Evolutionary conservation across 2,888 invertebrate species (phyloP).

Genomic region (Lobophora halterata): DNA sequence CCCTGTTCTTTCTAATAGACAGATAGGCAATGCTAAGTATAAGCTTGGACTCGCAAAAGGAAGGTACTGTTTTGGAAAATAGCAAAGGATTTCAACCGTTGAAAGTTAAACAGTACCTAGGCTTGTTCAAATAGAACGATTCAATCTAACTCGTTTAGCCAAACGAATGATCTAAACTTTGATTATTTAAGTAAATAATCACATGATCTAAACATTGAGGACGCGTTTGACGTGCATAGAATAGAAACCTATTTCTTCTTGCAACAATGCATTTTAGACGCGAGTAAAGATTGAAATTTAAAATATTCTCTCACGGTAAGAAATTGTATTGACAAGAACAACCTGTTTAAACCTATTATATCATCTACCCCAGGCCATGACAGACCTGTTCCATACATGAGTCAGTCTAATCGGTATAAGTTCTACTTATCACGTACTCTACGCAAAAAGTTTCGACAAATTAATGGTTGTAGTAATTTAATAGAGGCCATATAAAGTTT

Average conservation of each 20-base stretch:
- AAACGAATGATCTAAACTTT: no score
- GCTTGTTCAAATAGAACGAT: no score
- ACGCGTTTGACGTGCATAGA: not conserved
- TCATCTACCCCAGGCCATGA: slow-evolving; percentile 24
- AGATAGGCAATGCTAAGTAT: no score
- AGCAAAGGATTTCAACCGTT: no score
- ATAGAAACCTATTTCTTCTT: slow-evolving; percentile 3
- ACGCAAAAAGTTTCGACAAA: slow-evolving; percentile 19
- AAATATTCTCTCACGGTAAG: slow-evolving; percentile 21
- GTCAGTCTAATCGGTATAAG: slow-evolving; percentile 21
- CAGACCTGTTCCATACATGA: slow-evolving; percentile 30
- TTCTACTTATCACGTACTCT: slow-evolving; percentile 19
- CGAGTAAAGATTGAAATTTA: slow-evolving; percentile 8
- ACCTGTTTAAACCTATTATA: slow-evolving; percentile 19
- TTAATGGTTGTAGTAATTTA: slow-evolving; percentile 15
- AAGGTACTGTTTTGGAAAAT: no score
- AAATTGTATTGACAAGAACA: slow-evolving; percentile 15
- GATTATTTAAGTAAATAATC: no score
- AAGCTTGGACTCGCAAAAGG: no score
- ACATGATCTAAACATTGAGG: no score
- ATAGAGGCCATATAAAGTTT: slow-evolving; percentile 6
- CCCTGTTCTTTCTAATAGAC: no score
- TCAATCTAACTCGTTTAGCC: no score
- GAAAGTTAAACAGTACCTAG: no score
- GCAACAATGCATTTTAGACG: slow-evolving; percentile 10